These are phyloP conservation scores for Nannoperca australis DNA, from an alignment of 2,797 vertebrate species.

Conservation along the genomic window DNA sequence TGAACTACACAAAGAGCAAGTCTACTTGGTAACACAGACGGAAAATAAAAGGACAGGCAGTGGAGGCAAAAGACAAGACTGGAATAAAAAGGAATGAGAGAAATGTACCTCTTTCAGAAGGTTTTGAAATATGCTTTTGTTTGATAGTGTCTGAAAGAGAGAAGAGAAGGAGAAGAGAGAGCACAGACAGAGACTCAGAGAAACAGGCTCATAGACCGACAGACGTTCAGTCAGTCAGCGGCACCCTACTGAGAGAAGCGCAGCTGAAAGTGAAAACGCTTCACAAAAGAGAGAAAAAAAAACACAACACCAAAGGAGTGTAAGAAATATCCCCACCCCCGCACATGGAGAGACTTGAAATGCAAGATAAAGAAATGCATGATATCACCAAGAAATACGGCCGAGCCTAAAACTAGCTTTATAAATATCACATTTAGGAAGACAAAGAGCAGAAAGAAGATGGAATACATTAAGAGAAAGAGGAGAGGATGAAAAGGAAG, in stretches of 20 bases:
- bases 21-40: conserved; percentile 37
- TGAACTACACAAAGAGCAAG: conserved; percentile 37
- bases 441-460: conserved; percentile 18
- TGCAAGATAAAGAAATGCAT: conserved; percentile 37
- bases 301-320: conserved; percentile 41
- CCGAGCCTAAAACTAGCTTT: neutral
- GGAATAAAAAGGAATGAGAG: conserved; percentile 79
- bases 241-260: conserved; percentile 28
- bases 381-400: conserved; percentile 15
- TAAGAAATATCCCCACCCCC: conserved; percentile 11
- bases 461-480: neutral
- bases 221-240: conserved; percentile 63
- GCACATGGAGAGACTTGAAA: conserved; percentile 28
- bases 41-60: conserved; percentile 69
- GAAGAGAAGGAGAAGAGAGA: conserved; percentile 75
- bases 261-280: conserved; percentile 65
- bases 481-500: conserved; percentile 6
- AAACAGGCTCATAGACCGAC: conserved; percentile 62
- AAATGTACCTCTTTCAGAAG: conserved; percentile 97
- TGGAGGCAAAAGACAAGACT: conserved; percentile 75
- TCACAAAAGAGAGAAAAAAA: conserved; percentile 47
- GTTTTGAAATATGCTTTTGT: conserved; percentile 99
- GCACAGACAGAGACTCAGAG: conserved; percentile 81
- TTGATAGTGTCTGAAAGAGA: conserved; percentile 99
- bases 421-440: conserved; percentile 4